Percentiles rank a stretch among this genome's conserved stretches.
Conservation (phyloP, 2,113 vertebrate genomes). For the Dissostichus mawsoni region DNA sequence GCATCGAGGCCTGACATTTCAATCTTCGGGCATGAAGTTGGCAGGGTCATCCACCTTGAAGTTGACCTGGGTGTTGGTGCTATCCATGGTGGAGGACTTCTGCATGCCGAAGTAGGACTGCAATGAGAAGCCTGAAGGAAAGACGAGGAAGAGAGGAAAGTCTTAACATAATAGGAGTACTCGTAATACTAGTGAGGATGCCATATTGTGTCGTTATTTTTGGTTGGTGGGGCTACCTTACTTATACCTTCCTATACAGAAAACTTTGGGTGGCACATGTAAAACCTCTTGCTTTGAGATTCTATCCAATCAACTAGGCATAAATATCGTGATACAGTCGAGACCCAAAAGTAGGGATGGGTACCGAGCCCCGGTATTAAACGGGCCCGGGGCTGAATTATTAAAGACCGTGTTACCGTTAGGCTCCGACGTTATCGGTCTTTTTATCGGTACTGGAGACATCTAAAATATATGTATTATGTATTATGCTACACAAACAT, state of each 20-base stretch:
- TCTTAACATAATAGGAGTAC: background rate
- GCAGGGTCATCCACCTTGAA: conserved; percentile 86
- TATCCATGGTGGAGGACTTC: conserved; percentile 92
- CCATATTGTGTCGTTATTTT: background rate
- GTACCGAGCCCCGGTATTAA: background rate
- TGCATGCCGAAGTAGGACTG: conserved; percentile 91
- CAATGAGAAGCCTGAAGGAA: conserved; percentile 87
- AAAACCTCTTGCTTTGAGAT: background rate
- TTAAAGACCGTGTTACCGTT: no score
- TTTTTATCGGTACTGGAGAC: no score
- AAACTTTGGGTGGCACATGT: background rate
- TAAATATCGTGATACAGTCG: background rate
- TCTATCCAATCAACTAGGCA: background rate
- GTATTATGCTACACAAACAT: no score
- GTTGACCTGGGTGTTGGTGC: conserved; percentile 88
- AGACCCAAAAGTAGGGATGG: background rate
- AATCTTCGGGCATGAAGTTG: conserved; percentile 88
- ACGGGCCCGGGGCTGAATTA: no score
- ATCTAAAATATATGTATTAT: no score
- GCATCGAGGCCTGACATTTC: conserved; percentile 84
- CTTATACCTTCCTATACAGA: no score
- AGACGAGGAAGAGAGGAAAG: background rate
- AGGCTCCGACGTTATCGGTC: no score
- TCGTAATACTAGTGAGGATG: background rate
- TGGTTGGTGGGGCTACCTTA: no score